These are phyloP conservation scores for Kryphioiulus occultus DNA, from an alignment of 2,888 invertebrate genomes.

Conservation along the genomic window DNA sequence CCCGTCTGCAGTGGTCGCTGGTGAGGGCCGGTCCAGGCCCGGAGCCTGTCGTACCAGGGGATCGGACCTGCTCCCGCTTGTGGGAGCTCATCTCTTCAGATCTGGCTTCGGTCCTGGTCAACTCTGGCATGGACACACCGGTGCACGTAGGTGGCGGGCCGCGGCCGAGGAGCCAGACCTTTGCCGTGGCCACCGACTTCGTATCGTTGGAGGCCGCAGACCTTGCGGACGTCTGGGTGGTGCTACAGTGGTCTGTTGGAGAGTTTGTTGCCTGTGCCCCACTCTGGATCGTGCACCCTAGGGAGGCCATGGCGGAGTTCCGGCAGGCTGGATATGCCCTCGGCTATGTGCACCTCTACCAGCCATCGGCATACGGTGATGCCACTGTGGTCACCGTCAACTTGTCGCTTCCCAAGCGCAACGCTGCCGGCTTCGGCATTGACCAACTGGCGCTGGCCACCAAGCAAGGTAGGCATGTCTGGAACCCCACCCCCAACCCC, in stretches of 20 bases:
- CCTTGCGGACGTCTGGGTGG: conserved; percentile 43
- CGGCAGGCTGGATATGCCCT: not conserved
- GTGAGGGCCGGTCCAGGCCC: not conserved
- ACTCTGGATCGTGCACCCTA: conserved; percentile 17
- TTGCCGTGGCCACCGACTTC: conserved; percentile 41
- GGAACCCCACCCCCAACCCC: no score
- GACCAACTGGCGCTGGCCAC: conserved; percentile 6
- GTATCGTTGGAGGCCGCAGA: conserved; percentile 42
- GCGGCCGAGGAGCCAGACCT: not conserved
- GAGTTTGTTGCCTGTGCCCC: conserved; percentile 48
- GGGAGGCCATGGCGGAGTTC: conserved; percentile 47
- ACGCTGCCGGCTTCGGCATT: conserved; percentile 48
- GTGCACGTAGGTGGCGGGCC: conserved; percentile 21
- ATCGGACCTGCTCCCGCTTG: conserved; percentile 41
- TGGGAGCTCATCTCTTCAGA: conserved; percentile 47
- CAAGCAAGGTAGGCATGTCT: not conserved
- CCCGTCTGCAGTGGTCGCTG: conserved; percentile 21
- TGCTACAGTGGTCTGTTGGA: not conserved
- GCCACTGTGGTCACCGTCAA: conserved; percentile 48
- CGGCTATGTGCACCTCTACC: conserved; percentile 45
- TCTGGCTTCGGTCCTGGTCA: not conserved
- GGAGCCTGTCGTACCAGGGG: not conserved
- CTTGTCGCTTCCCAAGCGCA: conserved; percentile 37
- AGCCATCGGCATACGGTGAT: conserved; percentile 39
- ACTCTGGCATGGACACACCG: not conserved